Conservation (phyloP, 2,113 vertebrate genomes). For the Promerops cafer region DNA sequence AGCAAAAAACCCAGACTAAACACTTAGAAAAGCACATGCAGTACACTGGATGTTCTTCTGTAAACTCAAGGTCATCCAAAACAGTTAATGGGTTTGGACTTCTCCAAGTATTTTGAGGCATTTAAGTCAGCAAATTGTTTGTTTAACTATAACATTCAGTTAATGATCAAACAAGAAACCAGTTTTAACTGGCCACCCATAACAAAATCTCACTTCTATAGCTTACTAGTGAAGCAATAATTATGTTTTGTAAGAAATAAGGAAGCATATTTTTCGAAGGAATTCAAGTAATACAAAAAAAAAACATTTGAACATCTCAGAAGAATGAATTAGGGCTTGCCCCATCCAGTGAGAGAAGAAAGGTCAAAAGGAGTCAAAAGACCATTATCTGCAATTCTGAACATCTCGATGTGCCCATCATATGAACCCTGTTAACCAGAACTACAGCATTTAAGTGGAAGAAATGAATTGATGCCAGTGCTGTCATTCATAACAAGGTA, state of each 20-base stretch:
- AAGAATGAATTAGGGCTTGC: neutral
- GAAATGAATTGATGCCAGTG: neutral
- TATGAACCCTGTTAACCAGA: neutral
- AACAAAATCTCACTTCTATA: neutral
- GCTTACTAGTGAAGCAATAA: neutral
- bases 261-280: neutral
- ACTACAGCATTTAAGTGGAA: neutral
- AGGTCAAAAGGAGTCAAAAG: neutral
- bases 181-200: neutral
- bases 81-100: neutral
- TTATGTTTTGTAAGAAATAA: neutral
- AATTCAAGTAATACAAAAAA: neutral
- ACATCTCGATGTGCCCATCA: neutral
- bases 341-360: neutral
- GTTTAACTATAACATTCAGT: neutral
- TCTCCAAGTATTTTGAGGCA: neutral
- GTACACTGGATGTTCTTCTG: neutral
- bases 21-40: neutral
- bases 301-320: neutral
- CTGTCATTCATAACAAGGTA: neutral
- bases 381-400: neutral
- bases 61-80: conserved; percentile 16
- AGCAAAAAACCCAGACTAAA: neutral
- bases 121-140: neutral
- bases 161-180: neutral